Evolutionary conservation across 2,113 vertebrate genomes (phyloP).

Genomic region (Chaenogobius annularis): DNA sequence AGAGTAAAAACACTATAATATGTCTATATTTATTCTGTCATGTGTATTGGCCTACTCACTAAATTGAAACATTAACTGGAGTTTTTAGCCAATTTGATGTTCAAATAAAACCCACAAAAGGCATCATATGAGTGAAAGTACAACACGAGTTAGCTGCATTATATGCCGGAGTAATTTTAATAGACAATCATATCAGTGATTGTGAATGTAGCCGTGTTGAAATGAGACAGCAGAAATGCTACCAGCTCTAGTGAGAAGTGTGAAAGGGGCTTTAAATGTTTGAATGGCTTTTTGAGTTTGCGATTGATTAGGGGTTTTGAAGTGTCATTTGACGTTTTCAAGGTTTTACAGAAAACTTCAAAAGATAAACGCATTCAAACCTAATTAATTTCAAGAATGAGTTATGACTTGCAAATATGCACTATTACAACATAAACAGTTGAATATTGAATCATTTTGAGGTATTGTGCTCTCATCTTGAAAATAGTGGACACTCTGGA

Average conservation of each 20-base stretch:
- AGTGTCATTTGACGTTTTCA: constrained; percentile 3
- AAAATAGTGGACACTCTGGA: constrained; percentile 19
- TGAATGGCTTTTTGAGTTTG: constrained; percentile 33
- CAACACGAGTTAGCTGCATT: constrained; percentile 13
- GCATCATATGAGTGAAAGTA: not conserved
- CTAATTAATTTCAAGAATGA: constrained; percentile 23
- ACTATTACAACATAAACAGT: not conserved
- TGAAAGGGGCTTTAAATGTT: not conserved
- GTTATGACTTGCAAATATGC: constrained; percentile 11
- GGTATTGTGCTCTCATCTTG: not conserved
- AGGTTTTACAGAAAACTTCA: not conserved
- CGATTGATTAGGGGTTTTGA: constrained; percentile 32
- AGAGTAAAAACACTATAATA: not conserved
- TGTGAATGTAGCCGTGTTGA: not conserved
- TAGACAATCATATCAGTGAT: constrained; percentile 35
- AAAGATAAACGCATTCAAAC: not conserved
- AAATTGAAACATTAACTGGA: not conserved
- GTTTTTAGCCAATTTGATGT: not conserved
- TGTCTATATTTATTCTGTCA: not conserved
- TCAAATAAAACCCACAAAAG: too few species aligned
- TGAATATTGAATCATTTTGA: not conserved
- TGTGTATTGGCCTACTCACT: not conserved
- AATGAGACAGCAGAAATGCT: constrained; percentile 12
- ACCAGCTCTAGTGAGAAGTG: not conserved
- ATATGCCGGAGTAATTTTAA: constrained; percentile 21